Percentiles rank a stretch among this genome's conserved stretches.
phyloP scores from a whole-genome alignment of 2,797 vertebrate species.

The Synaphobranchus kaupii region DNA sequence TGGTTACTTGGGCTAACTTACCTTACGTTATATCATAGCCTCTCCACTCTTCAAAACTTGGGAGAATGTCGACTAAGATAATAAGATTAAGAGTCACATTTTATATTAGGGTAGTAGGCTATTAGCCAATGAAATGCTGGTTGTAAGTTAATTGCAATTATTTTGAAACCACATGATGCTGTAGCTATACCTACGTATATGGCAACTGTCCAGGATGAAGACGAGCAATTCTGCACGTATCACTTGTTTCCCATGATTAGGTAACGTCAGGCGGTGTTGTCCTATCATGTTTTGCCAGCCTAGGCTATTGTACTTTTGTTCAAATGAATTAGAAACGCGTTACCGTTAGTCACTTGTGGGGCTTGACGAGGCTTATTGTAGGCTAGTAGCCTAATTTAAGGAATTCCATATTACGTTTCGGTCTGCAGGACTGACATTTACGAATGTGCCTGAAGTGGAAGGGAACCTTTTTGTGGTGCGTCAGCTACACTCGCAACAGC shows the following conservation, averaged over 20 bases:
- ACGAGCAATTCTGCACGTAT: not conserved
- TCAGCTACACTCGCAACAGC: conserved; percentile 26
- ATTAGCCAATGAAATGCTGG: not conserved
- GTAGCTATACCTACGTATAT: too few relatives aligned
- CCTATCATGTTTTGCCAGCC: not conserved
- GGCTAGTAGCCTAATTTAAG: conserved; percentile 4
- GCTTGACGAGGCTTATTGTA: not conserved
- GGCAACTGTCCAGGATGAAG: not conserved
- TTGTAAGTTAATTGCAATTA: not conserved
- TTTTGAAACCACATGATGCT: not conserved
- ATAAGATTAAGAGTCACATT: too few relatives aligned
- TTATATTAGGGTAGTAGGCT: too few relatives aligned
- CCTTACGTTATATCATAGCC: too few relatives aligned
- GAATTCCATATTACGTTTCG: not conserved
- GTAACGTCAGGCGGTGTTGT: not conserved
- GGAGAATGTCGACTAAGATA: too few relatives aligned
- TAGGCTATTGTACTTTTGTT: not conserved
- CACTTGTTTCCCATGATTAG: not conserved
- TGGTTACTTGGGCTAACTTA: too few relatives aligned
- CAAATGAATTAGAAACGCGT: not conserved
- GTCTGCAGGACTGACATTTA: not conserved
- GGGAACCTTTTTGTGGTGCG: conserved; percentile 21
- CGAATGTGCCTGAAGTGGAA: not conserved
- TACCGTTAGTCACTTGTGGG: not conserved
- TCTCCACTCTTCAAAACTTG: too few relatives aligned